Evolutionary conservation across 1,140 invertebrate species (phyloP).

Genomic region (Tetramorium simillimum): DNA sequence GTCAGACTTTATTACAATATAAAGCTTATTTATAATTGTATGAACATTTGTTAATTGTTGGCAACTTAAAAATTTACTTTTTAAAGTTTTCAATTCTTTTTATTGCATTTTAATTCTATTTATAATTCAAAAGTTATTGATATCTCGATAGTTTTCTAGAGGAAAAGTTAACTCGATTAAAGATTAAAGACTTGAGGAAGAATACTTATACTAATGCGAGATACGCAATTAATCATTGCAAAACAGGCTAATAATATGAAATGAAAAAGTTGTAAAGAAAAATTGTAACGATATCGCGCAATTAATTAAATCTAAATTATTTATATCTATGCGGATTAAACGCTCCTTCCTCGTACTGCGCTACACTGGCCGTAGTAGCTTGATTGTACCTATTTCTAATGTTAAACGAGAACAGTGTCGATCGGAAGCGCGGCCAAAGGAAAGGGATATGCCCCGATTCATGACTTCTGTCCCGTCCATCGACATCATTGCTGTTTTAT

Average conservation of each 20-base stretch:
- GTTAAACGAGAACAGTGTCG: constrained; percentile 82
- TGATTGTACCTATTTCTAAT: constrained; percentile 81
- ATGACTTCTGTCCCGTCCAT: constrained; percentile 82
- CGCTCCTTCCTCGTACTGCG: constrained; percentile 66
- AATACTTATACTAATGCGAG: neutral
- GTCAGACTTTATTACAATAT: neutral
- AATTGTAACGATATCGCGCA: neutral
- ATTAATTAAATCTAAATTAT: neutral
- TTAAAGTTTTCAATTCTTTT: neutral
- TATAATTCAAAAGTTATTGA: neutral
- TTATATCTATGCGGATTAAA: constrained; percentile 12
- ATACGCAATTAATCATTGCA: neutral
- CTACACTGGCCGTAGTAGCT: constrained; percentile 71
- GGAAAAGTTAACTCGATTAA: neutral
- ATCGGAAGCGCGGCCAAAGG: constrained; percentile 80
- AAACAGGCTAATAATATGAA: neutral
- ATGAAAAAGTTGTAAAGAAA: neutral
- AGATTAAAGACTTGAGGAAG: neutral
- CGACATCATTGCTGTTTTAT: constrained; percentile 82
- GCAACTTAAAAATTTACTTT: neutral
- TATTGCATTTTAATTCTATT: no score
- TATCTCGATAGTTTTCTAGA: neutral
- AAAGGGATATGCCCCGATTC: constrained; percentile 81
- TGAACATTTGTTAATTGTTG: neutral
- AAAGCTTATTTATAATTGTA: neutral